A percentile compares a stretch with the other conserved stretches of the same genome.
Conservation (phyloP, 2,797 vertebrate genomes). For the Onychomys arenicola region DNA sequence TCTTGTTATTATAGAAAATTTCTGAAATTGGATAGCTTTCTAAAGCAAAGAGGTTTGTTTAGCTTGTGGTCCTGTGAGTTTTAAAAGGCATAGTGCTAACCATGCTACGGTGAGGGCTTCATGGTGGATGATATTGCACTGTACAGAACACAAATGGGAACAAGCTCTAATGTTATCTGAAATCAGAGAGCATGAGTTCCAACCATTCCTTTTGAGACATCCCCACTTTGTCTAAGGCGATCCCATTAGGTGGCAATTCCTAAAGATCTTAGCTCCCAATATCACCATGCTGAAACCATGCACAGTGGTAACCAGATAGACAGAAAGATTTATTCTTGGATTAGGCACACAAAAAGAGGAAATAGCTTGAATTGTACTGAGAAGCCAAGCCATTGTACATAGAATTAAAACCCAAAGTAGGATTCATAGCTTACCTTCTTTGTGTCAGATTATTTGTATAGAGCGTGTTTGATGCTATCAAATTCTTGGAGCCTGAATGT, state of each 20-base stretch:
- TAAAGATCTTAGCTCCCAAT: not conserved
- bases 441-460: conserved; percentile 59
- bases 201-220: not conserved
- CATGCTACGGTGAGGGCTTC: too few species aligned
- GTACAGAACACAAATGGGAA: not conserved
- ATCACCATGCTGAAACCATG: not conserved
- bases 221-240: not conserved
- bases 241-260: not conserved
- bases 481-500: conserved; percentile 61
- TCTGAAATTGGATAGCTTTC: not conserved
- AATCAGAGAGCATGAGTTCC: not conserved
- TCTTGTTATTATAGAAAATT: not conserved
- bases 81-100: not conserved
- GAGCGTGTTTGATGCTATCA: conserved; percentile 45
- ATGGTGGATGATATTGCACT: not conserved
- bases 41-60: not conserved
- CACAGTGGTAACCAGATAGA: conserved; percentile 52
- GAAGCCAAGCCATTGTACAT: conserved; percentile 22
- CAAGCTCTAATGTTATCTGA: not conserved
- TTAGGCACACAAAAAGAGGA: conserved; percentile 42
- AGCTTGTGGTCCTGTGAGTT: not conserved
- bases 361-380: conserved; percentile 52
- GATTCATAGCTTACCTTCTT: conserved; percentile 56
- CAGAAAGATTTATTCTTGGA: conserved; percentile 67
- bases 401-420: conserved; percentile 44